These are phyloP conservation scores for Mercenaria mercenaria DNA, from an alignment of 1,140 invertebrate species.

Conservation along the genomic window DNA sequence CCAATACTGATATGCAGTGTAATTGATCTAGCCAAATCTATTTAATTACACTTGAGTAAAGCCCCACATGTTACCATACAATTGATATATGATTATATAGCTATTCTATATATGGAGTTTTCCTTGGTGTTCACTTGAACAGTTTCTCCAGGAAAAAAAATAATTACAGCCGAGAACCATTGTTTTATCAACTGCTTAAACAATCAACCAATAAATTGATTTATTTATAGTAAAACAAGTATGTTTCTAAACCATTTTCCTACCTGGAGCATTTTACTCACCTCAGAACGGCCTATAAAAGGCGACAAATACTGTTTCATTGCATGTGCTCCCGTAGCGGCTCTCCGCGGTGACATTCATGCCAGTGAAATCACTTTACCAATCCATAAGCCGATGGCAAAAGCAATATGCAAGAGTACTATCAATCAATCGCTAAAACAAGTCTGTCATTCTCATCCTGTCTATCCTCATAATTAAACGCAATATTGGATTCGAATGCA, in stretches of 20 bases:
- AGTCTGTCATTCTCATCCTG: conserved; percentile 49
- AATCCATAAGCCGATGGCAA: conserved; percentile 55
- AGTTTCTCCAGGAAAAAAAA: too few species aligned
- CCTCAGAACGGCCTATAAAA: neutral
- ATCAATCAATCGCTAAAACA: conserved; percentile 63
- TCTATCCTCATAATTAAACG: conserved; percentile 42
- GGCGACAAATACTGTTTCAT: conserved; percentile 8
- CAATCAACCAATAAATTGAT: neutral
- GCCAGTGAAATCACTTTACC: conserved; percentile 34
- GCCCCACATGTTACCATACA: too few species aligned
- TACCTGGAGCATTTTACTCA: neutral
- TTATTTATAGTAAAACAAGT: neutral
- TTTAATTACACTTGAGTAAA: too few species aligned
- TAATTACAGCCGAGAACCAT: too few species aligned
- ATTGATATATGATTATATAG: too few species aligned
- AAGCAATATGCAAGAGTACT: conserved; percentile 46
- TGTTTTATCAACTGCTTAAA: neutral
- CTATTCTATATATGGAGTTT: too few species aligned
- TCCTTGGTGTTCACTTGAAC: too few species aligned
- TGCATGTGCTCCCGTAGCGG: neutral
- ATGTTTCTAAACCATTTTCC: neutral
- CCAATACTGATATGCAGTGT: too few species aligned
- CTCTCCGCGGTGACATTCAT: conserved; percentile 26
- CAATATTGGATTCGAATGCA: conserved; percentile 49
- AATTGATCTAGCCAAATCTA: too few species aligned